phyloP scores from a whole-genome alignment of 2,113 vertebrate species.

The Sterrhoptilus dennistouni region DNA sequence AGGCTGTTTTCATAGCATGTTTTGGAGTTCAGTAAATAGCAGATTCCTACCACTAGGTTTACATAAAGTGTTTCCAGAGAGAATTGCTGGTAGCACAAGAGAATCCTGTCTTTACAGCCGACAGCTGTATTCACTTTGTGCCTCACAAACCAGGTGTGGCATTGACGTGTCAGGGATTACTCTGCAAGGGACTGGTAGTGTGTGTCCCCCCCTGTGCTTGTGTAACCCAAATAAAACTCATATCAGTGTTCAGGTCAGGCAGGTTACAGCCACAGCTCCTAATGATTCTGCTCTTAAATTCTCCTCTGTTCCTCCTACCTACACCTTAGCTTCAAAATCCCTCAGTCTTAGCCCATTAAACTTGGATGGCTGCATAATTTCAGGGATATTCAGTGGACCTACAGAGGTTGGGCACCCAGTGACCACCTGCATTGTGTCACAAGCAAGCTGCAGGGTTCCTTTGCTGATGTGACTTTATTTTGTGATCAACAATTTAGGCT shows the following conservation, averaged over 20 bases:
- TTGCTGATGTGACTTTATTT: not conserved
- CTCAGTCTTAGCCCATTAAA: not conserved
- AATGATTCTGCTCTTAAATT: not conserved
- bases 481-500: not conserved
- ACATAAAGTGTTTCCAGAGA: not conserved
- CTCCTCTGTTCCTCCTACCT: not conserved
- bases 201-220: not conserved
- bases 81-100: not conserved
- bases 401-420: no score
- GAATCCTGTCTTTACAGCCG: not conserved
- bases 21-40: not conserved
- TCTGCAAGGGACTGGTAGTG: not conserved
- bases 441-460: not conserved
- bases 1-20: not conserved
- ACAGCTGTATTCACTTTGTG: not conserved
- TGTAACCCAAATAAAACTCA: not conserved
- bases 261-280: rapidly evolving
- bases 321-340: not conserved
- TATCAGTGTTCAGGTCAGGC: not conserved
- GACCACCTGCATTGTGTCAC: not conserved
- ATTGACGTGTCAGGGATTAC: not conserved
- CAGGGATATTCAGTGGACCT: not conserved
- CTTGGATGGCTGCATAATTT: not conserved
- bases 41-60: not conserved
- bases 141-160: not conserved